Evolutionary conservation across 2,888 invertebrate species (phyloP).

Genomic region (Brassicogethes aeneus): DNA sequence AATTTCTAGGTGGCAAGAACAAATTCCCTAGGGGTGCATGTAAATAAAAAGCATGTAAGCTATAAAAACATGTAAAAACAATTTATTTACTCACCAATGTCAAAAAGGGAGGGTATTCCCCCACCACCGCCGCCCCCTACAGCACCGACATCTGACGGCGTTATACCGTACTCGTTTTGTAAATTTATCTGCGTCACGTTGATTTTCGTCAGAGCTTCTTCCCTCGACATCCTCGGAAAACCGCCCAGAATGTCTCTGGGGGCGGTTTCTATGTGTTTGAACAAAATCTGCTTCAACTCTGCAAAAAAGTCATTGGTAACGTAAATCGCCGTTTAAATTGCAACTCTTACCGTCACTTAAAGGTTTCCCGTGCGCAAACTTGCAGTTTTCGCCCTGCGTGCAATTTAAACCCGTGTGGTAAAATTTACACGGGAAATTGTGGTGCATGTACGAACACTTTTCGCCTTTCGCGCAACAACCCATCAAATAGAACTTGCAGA

Average conservation of each 20-base stretch:
- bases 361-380: constrained; percentile 86
- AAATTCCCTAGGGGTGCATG: too few relatives aligned
- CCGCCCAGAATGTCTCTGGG: constrained; percentile 88
- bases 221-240: constrained; percentile 73
- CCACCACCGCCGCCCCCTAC: constrained; percentile 22
- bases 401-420: constrained; percentile 90
- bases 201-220: constrained; percentile 54
- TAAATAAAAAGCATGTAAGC: too few relatives aligned
- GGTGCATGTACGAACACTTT: constrained; percentile 93
- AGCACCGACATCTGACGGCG: constrained; percentile 15
- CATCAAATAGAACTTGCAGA: constrained; percentile 95
- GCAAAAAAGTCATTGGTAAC: constrained; percentile 13
- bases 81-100: too few relatives aligned
- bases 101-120: constrained; percentile 35
- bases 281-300: constrained; percentile 39
- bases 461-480: constrained; percentile 93
- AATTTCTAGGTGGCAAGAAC: too few relatives aligned
- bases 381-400: constrained; percentile 68
- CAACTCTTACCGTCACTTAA: constrained; percentile 68
- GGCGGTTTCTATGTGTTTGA: constrained; percentile 77
- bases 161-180: constrained; percentile 38
- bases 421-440: constrained; percentile 95
- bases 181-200: constrained; percentile 44
- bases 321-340: too few relatives aligned
- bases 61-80: too few relatives aligned